Base-by-base conservation (phyloP, 2,888 invertebrate genomes). In the Lithodes maja region DNA sequence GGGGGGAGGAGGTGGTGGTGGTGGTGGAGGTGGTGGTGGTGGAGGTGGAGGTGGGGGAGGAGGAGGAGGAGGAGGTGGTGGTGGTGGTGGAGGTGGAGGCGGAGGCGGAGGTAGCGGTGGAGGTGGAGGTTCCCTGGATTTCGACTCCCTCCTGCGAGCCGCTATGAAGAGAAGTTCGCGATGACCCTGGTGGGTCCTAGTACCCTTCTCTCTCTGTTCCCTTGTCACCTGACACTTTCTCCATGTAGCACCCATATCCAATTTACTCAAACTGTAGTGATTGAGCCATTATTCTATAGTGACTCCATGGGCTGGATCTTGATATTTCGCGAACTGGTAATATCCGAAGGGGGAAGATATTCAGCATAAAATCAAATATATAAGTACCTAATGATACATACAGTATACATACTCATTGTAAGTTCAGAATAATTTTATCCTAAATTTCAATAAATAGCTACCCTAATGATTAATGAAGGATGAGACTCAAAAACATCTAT, bases 141-240 rank as follows among this genome's bases (percentile, higher is more conserved):
- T 90, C 53, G 90, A 90, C 69, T 83, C 90, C 2, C 85, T 90
- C n/a, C 85, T 90, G 17, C 82, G 85, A 9, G 90, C 82, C 77
- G 87, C 87, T 52, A 75, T 87, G 87, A 81, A 80, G 79, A 86
- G 75, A 52, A 85, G 71, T 15, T 17, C 69, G 52, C 90, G 90
- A 90, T 90, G 90, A 90, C 90, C 90, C 75, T 74, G 78, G 87
- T 80, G 88, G 49, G 80, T 3, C 52, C 53, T 89, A 89, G 88
- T 75, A 50, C 69, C 80, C 85, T 61, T 75, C 75, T 50, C 55
- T 81, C 61, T 89, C 71, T n/a, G 17, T 12, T 75, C 15, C 33
- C 55, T 75, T 1, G 49, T 68, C 80, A 85, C 84, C 75, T 89
- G 88, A 89, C 88, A 68, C 61, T 69, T 85, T 12, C 5, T 85